A percentile compares a stretch with the other conserved stretches of the same genome.
Conservation (phyloP, 2,113 vertebrate genomes). For the Cyprinodon tularosa region DNA sequence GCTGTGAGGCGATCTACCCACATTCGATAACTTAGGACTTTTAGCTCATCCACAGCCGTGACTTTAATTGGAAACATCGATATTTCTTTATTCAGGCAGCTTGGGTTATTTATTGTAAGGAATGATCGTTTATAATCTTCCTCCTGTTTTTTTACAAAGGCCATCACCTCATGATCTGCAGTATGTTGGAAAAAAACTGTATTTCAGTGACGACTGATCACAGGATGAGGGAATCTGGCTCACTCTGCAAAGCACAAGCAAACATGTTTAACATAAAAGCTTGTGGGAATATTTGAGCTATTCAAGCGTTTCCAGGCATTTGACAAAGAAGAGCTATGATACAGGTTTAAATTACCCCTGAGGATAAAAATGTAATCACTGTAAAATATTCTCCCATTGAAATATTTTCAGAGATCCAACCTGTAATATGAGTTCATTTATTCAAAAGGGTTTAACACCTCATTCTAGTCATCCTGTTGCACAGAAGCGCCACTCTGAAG, state of each 20-base stretch:
- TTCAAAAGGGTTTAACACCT: neutral
- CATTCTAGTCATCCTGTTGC: neutral
- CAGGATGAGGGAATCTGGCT: neutral
- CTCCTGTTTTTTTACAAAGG: constrained; percentile 15
- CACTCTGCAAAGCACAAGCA: neutral
- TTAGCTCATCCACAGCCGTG: constrained; percentile 14
- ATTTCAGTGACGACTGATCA: neutral
- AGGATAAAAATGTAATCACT: neutral
- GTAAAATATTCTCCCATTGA: neutral
- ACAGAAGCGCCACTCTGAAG: too few species aligned
- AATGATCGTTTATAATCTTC: neutral
- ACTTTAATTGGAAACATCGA: constrained; percentile 24
- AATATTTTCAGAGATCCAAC: neutral
- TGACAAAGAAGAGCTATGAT: neutral
- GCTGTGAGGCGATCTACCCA: constrained; percentile 13
- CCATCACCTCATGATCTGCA: neutral
- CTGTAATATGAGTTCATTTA: neutral
- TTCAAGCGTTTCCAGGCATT: neutral
- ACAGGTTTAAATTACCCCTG: neutral
- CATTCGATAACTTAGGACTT: constrained; percentile 10
- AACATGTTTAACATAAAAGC: neutral
- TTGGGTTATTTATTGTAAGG: constrained; percentile 1
- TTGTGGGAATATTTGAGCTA: neutral
- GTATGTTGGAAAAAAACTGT: neutral
- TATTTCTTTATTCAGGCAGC: neutral